Evolutionary conservation across 2,888 invertebrate genomes (phyloP), one percentile per base, ranked within the genome.

Genomic region (Lagria hirta): DNA sequence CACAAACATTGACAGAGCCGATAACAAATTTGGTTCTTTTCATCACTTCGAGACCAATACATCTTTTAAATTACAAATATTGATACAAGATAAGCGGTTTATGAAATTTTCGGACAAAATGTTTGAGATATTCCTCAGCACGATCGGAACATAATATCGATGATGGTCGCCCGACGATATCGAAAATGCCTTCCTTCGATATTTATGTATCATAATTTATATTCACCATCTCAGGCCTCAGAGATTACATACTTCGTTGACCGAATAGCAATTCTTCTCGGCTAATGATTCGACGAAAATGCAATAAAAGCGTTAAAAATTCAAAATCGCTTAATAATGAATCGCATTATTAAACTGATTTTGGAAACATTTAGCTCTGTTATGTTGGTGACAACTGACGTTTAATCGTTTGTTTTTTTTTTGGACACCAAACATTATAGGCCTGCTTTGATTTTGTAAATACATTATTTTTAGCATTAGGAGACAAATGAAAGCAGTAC

Each of bases 61-160:
- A 60, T 68, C 67, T 68, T 65, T 57, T 61, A 67, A 68, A 70
- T 68, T 69, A 68, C 71, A 70, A 71, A 71, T 71, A 71, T 71
- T 71, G 70, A 70, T 70, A 70, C 67, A 68, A 68, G 70, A 70
- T 70, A 70, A 70, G 68, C 65, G 67, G 65, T 67, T 70, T 68
- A 70, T 69, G 68, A 70, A 70, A 68, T 69, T n/a, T 68, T 69
- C 66, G 68, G 68, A 67, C 68, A 68, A 70, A 70, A 68, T 70
- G 66, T 64, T 64, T 64, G 62, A 63, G 58, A 66, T 69, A 69
- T 69, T 69, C 69, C 45, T 47, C 57, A 54, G 62, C 70, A 70
- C 70, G 70, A 60, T 59, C 62, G 58, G 65, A 62, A 62, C 58
- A 55, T 57, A 65, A 62, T 65, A 61, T 65, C 48, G 63, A 54